phyloP scores from a whole-genome alignment of 2,888 invertebrate species.

The Micoletzkya japonica region DNA sequence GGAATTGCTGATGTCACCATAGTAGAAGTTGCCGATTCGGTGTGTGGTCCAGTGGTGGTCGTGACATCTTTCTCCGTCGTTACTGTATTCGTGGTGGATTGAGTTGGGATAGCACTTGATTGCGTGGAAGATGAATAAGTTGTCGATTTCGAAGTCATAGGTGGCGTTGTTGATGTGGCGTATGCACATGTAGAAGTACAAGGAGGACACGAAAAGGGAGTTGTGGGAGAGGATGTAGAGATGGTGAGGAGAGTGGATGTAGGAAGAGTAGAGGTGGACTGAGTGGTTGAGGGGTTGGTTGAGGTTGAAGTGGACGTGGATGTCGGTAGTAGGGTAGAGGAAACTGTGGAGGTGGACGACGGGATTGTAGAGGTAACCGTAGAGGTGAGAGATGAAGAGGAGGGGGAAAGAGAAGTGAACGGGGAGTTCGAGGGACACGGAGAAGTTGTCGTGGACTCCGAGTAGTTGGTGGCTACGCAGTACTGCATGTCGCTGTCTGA shows the following conservation, averaged over 20 bases:
- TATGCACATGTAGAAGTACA: neutral
- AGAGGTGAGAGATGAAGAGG: neutral
- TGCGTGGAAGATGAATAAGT: neutral
- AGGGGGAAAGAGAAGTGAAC: neutral
- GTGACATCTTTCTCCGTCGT: neutral
- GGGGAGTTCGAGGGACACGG: no score
- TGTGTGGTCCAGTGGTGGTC: neutral
- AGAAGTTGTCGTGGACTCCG: no score
- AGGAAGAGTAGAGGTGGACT: neutral
- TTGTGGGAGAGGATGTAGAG: neutral
- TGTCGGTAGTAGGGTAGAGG: neutral
- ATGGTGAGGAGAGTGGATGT: neutral
- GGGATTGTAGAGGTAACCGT: neutral
- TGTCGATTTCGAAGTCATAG: neutral
- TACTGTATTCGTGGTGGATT: neutral
- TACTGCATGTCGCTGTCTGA: slow-evolving; percentile 7
- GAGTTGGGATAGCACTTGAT: neutral
- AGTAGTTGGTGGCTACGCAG: neutral
- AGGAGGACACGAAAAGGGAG: neutral
- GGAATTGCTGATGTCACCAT: neutral
- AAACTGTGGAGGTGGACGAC: neutral
- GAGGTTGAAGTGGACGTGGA: neutral
- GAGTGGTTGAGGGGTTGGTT: neutral
- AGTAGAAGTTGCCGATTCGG: neutral
- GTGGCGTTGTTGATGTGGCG: neutral